phyloP scores from a whole-genome alignment of 2,888 invertebrate genomes.

The Acanthosepion pharaonis region DNA sequence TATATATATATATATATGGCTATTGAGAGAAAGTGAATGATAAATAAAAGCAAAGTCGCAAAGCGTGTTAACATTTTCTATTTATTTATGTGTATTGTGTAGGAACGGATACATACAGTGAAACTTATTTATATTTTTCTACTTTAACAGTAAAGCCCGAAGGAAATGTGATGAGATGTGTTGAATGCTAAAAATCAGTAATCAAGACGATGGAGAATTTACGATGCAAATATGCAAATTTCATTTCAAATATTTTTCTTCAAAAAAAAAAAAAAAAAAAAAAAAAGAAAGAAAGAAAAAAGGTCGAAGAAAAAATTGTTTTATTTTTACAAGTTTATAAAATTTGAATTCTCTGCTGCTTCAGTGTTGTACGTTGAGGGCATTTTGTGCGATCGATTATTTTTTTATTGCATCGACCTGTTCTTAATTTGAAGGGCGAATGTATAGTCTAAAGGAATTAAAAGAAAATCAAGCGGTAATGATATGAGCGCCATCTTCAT shows the following conservation, averaged over 20 bases:
- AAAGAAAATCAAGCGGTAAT: no score
- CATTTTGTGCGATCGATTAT: no score
- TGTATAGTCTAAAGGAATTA: no score
- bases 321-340: constrained; percentile 24
- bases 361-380: no score
- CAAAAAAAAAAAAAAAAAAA: neutral
- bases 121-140: neutral
- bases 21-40: neutral
- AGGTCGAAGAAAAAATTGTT: neutral
- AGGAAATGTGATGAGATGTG: neutral
- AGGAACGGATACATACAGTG: neutral
- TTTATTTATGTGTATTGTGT: neutral
- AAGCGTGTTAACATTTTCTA: neutral
- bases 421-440: no score
- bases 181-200: neutral
- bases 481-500: no score
- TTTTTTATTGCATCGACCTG: no score
- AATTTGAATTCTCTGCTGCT: no score
- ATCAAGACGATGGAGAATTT: neutral
- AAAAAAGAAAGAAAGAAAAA: neutral
- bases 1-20: neutral
- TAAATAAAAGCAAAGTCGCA: no score
- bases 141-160: neutral
- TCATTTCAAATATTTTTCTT: neutral
- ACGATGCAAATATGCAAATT: constrained; percentile 33